A percentile compares a stretch with the other conserved stretches of the same genome.
These are phyloP conservation scores for Zaprionus africanus DNA, from an alignment of 1,140 invertebrate species.

Conservation along the genomic window DNA sequence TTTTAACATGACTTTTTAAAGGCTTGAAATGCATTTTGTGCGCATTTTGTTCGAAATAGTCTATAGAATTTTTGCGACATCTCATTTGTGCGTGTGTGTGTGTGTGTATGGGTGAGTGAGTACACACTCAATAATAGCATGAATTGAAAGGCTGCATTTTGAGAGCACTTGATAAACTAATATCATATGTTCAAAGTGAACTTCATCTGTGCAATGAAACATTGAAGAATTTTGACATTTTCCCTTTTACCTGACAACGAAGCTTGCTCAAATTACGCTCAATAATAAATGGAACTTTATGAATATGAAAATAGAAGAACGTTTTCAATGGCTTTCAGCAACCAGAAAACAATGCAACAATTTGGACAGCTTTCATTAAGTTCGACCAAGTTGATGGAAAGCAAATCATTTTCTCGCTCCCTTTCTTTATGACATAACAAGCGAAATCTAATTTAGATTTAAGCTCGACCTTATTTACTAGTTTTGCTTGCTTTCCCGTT, in stretches of 20 bases:
- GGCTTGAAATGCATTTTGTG: constrained; percentile 17
- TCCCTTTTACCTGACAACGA: not conserved
- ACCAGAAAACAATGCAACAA: not conserved
- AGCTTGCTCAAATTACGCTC: not conserved
- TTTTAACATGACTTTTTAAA: constrained; percentile 31
- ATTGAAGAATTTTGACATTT: not conserved
- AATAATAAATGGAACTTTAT: not conserved
- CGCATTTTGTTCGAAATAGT: constrained; percentile 11
- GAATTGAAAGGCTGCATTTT: not conserved
- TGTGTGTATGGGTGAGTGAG: not conserved
- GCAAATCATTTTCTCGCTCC: constrained; percentile 4
- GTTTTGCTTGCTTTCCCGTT: constrained; percentile 17
- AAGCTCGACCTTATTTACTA: constrained; percentile 51
- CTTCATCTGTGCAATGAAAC: not conserved
- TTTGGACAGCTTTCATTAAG: not conserved
- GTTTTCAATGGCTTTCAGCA: not conserved
- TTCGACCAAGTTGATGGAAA: constrained; percentile 2
- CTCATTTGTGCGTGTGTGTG: not conserved
- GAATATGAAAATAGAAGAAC: not conserved
- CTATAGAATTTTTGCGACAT: constrained; percentile 15
- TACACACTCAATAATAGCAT: not conserved
- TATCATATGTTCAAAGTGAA: constrained; percentile 5
- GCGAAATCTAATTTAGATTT: constrained; percentile 66
- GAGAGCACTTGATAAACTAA: constrained; percentile 22
- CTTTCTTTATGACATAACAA: constrained; percentile 39